Base-by-base conservation (phyloP, 2,888 invertebrate genomes). In the Punctoribates punctum region DNA sequence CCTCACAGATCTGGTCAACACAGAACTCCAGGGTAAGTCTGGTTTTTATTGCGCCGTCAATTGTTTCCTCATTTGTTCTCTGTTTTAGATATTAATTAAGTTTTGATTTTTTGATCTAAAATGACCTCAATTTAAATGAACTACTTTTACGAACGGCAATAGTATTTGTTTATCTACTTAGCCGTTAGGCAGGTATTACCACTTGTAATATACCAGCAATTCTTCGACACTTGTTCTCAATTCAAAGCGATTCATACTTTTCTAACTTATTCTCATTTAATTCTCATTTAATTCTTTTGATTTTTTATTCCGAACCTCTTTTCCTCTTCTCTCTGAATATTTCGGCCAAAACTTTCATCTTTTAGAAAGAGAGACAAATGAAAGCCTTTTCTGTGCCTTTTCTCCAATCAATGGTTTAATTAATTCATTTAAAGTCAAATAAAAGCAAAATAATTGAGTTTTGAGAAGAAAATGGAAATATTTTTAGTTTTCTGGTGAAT, bases 1-100 rank as follows among this genome's bases (percentile, higher is more conserved):
- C 85, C 88, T 95, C 80, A 89, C 88, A 82, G 90, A 91, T 78
- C 87, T 94, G 82, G 91, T 94, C 81, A 90, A 92, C 78, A 90
- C 91, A 17, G 94, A 95, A 84, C 89, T 96, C 80, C 89, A 90
- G 84, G 94, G 96, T 96, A 86, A 90, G 91, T 89, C 9, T 25
- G 2, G 3, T 29, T 77, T 29, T 38, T 8, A 23, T 46, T 23
- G 29, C 11, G 20, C 20, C 15, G 20, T 38, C 46, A 25, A 13
- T 29, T 46, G 4, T 70, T 70, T 42, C 15, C 6, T 65, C 4
- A 34, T 29, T 65, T 34, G n/a, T 65, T 29, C 20, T 17, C n/a
- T 46, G 13, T 42, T 70, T 42, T 38, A 0, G n/a, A 48, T 48
- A 48, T 48, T 48, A 48, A 34, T 34, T 34, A 57, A 25, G 25